phyloP scores from a whole-genome alignment of 2,888 invertebrate species.

The Panzeria rudis region DNA sequence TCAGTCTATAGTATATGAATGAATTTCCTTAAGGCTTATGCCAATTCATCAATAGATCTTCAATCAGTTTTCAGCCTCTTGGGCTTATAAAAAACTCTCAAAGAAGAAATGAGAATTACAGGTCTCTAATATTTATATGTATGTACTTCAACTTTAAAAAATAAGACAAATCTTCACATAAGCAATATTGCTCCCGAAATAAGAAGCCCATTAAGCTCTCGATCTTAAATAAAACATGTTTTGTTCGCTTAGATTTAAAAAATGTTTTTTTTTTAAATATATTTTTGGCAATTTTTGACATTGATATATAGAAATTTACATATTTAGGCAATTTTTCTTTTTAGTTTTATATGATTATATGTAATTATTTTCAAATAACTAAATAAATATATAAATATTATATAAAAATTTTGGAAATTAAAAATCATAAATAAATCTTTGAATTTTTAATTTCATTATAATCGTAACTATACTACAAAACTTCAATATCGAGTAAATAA shows the following conservation, averaged over 20 bases:
- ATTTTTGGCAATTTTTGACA: conserved; percentile 65
- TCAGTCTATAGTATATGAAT: no score
- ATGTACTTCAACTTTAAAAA: no score
- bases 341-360: conserved; percentile 29
- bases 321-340: conserved; percentile 41
- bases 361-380: conserved; percentile 43
- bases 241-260: conserved; percentile 46
- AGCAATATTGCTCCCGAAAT: no score
- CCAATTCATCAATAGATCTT: no score
- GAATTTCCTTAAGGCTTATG: no score
- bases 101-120: no score
- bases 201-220: no score
- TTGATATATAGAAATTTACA: conserved; percentile 62
- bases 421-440: conserved; percentile 41
- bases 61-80: no score
- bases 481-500: conserved; percentile 41
- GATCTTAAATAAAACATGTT: no score
- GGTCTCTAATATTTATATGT: no score
- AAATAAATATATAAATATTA: conserved; percentile 19
- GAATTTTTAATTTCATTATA: conserved; percentile 31
- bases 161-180: no score
- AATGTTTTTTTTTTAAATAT: conserved; percentile 48
- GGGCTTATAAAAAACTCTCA: no score
- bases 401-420: conserved; percentile 19
- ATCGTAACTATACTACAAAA: conserved; percentile 35